These are phyloP conservation scores for Leuctra nigra DNA, from an alignment of 2,888 invertebrate species.

Conservation along the genomic window DNA sequence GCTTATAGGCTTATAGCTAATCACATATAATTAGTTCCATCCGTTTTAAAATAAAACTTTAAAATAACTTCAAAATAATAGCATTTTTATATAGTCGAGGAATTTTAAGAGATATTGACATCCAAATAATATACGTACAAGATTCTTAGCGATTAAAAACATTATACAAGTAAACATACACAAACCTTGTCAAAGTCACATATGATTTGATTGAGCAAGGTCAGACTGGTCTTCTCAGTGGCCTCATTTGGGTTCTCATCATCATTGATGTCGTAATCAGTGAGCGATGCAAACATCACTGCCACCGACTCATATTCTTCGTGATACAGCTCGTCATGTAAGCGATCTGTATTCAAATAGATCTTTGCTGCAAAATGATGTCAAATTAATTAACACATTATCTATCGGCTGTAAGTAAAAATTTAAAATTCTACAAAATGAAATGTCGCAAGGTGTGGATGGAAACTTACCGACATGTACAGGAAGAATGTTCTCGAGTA, in stretches of 20 bases:
- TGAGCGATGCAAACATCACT: conserved; percentile 94
- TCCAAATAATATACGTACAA: no score
- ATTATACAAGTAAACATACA: neutral
- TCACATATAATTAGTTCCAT: no score
- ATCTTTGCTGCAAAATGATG: conserved; percentile 55
- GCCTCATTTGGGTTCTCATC: conserved; percentile 56
- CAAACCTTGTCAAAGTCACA: conserved; percentile 85
- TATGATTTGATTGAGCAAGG: conserved; percentile 83
- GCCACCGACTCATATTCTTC: conserved; percentile 84
- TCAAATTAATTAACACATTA: neutral
- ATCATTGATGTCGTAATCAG: conserved; percentile 68
- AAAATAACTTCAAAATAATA: no score
- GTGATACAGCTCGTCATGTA: conserved; percentile 68
- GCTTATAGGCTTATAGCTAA: no score
- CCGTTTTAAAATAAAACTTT: no score
- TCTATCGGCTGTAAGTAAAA: no score
- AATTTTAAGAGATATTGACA: no score
- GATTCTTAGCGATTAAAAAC: neutral
- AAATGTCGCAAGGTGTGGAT: no score
- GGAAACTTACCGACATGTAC: conserved; percentile 79
- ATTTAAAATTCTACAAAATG: no score
- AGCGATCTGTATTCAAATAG: conserved; percentile 64
- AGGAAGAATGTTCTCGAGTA: conserved; percentile 89
- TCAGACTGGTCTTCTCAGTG: conserved; percentile 56
- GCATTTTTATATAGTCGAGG: no score